Evolutionary conservation across 2,113 vertebrate genomes (phyloP).

Genomic region (Blennius ocellaris): DNA sequence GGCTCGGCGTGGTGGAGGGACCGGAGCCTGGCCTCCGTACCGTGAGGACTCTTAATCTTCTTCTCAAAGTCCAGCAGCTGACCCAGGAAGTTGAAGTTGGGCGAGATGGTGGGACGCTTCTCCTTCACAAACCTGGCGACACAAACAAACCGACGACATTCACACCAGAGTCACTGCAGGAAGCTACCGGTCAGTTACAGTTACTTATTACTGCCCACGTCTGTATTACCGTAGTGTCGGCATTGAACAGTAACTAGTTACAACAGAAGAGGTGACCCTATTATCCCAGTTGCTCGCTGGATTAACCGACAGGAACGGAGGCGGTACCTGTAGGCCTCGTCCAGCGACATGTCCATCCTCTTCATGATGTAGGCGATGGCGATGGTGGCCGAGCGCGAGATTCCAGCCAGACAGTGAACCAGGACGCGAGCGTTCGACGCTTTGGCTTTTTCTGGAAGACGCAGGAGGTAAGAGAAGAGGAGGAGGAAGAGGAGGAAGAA

Average conservation of each 20-base stretch:
- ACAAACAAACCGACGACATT: not conserved
- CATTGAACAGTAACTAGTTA: no score
- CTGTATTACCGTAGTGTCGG: no score
- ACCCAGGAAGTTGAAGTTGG: conserved; percentile 98
- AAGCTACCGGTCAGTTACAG: no score
- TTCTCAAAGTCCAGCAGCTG: conserved; percentile 97
- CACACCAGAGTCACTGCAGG: no score
- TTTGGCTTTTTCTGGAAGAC: conserved; percentile 93
- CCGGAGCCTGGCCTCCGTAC: conserved; percentile 74
- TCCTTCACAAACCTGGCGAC: conserved; percentile 94
- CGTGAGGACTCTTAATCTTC: conserved; percentile 41
- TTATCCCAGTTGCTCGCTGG: not conserved
- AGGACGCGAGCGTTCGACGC: conserved; percentile 98
- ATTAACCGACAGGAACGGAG: conserved; percentile 33
- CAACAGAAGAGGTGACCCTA: no score
- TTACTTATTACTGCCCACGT: not conserved
- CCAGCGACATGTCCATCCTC: conserved; percentile 98
- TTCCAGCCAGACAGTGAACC: conserved; percentile 97
- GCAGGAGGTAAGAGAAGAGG: conserved; percentile 18
- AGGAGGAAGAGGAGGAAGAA: no score
- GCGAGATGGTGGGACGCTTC: conserved; percentile 94
- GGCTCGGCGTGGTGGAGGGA: conserved; percentile 85
- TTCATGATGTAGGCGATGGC: conserved; percentile 99
- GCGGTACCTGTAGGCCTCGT: conserved; percentile 95
- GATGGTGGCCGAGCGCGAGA: conserved; percentile 96